These are phyloP conservation scores for Monopis laevigella DNA, from an alignment of 2,888 invertebrate species.

Conservation along the genomic window DNA sequence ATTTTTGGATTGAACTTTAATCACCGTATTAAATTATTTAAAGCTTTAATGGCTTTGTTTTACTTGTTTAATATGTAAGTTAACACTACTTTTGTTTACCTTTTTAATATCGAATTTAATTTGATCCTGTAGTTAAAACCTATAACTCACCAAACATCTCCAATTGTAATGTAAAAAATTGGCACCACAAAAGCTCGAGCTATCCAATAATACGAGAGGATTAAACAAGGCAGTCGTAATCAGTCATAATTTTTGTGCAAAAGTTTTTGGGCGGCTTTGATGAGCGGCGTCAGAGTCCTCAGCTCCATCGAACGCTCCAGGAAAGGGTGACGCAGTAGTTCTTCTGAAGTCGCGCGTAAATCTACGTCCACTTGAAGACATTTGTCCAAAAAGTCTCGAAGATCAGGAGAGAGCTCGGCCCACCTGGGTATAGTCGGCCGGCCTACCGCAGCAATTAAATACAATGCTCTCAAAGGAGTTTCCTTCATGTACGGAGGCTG, in stretches of 20 bases:
- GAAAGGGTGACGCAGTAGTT: conserved; percentile 83
- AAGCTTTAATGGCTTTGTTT: too few species aligned
- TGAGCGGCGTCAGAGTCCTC: conserved; percentile 85
- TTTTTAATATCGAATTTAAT: too few species aligned
- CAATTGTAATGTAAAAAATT: too few species aligned
- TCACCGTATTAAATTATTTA: too few species aligned
- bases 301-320: conserved; percentile 82
- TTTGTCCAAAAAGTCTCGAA: conserved; percentile 85
- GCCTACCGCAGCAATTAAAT: conserved; percentile 95
- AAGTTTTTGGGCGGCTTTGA: conserved; percentile 89
- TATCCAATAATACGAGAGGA: neutral
- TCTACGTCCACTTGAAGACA: conserved; percentile 90
- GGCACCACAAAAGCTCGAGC: conserved; percentile 5
- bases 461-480: conserved; percentile 90
- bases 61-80: too few species aligned
- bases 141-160: too few species aligned
- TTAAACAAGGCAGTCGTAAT: conserved; percentile 16
- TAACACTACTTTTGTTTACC: too few species aligned
- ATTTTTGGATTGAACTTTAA: too few species aligned
- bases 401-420: conserved; percentile 78
- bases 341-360: conserved; percentile 77
- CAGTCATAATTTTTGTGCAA: conserved; percentile 70
- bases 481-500: conserved; percentile 97
- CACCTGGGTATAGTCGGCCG: conserved; percentile 90
- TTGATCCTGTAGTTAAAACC: too few species aligned